Evolutionary conservation across 2,888 invertebrate species (phyloP).

Genomic region (Baccha elongata): DNA sequence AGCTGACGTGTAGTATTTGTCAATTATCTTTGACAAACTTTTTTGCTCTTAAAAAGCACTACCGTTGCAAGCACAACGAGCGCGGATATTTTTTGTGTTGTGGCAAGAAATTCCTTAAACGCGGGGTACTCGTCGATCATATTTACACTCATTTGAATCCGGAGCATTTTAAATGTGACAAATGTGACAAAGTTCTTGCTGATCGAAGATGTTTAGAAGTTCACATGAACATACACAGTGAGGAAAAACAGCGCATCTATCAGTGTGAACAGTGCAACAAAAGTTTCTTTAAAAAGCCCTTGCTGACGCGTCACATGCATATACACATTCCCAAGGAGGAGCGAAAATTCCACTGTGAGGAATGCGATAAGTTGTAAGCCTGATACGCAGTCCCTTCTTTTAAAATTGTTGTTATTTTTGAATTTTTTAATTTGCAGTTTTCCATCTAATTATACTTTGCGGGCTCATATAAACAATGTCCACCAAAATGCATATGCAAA

Average conservation of each 20-base stretch:
- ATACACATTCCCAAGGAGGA: conserved; percentile 79
- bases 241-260: conserved; percentile 76
- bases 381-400: background rate
- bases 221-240: conserved; percentile 78
- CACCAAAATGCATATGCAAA: conserved; percentile 79
- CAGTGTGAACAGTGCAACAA: conserved; percentile 80
- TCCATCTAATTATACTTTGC: conserved; percentile 77
- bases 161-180: conserved; percentile 79
- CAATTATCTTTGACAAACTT: conserved; percentile 76
- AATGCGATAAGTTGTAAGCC: conserved; percentile 78
- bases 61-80: conserved; percentile 77
- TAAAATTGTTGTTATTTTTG: background rate
- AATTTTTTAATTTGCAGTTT: conserved; percentile 75
- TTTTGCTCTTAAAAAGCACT: conserved; percentile 76
- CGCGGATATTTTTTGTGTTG: conserved; percentile 80
- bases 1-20: conserved; percentile 79
- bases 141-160: conserved; percentile 79
- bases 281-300: conserved; percentile 77
- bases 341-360: conserved; percentile 76
- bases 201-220: conserved; percentile 77
- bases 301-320: conserved; percentile 78
- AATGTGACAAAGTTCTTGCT: conserved; percentile 77
- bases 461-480: conserved; percentile 78
- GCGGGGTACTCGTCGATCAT: conserved; percentile 79
- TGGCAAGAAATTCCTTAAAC: conserved; percentile 78